A percentile compares a stretch with the other conserved stretches of the same genome.
These are phyloP conservation scores for Hycleus cichorii DNA, from an alignment of 1,140 invertebrate genomes.

Conservation along the genomic window DNA sequence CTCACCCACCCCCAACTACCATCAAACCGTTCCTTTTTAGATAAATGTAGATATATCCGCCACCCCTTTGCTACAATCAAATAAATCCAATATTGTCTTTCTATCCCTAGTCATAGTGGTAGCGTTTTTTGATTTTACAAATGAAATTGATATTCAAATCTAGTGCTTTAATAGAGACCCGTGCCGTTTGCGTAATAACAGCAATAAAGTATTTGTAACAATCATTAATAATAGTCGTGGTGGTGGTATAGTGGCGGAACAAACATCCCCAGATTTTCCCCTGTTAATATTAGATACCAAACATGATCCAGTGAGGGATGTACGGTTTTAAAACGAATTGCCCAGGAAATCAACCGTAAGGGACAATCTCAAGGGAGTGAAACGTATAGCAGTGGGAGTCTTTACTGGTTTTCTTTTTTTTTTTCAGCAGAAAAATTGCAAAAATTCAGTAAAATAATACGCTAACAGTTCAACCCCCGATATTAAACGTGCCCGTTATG, in stretches of 20 bases:
- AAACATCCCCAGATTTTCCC: not conserved
- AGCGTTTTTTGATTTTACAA: no score
- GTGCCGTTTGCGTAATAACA: conserved; percentile 1
- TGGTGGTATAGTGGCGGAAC: not conserved
- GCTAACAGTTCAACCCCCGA: conserved; percentile 5
- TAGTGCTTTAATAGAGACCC: no score
- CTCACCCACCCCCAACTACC: no score
- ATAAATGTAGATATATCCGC: no score
- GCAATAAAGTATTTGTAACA: conserved; percentile 18
- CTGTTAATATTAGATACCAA: not conserved
- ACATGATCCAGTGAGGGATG: not conserved
- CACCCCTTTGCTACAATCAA: no score
- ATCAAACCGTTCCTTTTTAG: no score
- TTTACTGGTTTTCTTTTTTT: no score
- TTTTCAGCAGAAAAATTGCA: no score
- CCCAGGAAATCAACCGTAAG: not conserved
- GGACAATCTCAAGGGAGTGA: not conserved
- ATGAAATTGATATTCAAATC: no score
- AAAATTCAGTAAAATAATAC: no score
- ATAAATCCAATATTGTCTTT: no score
- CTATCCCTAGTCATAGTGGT: no score
- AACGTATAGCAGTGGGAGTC: not conserved
- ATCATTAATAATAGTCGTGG: not conserved
- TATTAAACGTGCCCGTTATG: conserved; percentile 36
- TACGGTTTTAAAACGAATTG: not conserved